Base-by-base conservation (phyloP, 2,797 vertebrate species). In the Huso huso region DNA sequence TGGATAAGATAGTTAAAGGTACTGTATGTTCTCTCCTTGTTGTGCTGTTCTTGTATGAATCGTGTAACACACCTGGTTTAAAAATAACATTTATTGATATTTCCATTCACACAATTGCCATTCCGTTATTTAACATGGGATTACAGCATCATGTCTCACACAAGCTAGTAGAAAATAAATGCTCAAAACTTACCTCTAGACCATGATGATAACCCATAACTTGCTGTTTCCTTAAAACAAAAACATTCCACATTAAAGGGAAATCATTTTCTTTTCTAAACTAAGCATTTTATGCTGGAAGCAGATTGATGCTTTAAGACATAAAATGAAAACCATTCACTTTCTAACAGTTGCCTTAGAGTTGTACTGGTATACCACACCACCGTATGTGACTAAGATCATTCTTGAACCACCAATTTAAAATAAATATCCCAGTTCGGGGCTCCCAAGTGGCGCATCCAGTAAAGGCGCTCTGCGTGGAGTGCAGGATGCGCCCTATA, bases 1-100 rank as follows among this genome's bases (percentile, higher is more conserved):
- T 94, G 94, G 96, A 99, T 91, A 94, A 95, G 86, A 96, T 95
- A 94, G 96, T 98, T 74, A 96, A 98, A 99, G 86, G 91, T 91
- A 92, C 84, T 89, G 95, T 98, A 91, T 78, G 81, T 78, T 79
- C 81, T 82, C 77, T 86, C 81, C 86, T 87, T 88, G 74, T 85
- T 79, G 76, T 78, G 79, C 74, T 83, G 77, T 81, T 61, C 73
- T 60, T 65, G 48, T 63, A 15, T 72, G 61, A 52, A 72, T 51
- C 70, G 18, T 77, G 66, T 57, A 63, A 62, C 10, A 13, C 58
- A 51, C 23, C 50, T 13, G n/a, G 6, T 49, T 23, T 12, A 60
- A 60, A 64, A 13, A 51, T 55, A 48, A 59, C 53, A 37, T 18
- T 15, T 62, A 49, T 37, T 87, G 88, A 84, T 79, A 81, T 83